These are phyloP conservation scores for Atlantisia rogersi DNA, from an alignment of 2,113 vertebrate species.

Conservation along the genomic window DNA sequence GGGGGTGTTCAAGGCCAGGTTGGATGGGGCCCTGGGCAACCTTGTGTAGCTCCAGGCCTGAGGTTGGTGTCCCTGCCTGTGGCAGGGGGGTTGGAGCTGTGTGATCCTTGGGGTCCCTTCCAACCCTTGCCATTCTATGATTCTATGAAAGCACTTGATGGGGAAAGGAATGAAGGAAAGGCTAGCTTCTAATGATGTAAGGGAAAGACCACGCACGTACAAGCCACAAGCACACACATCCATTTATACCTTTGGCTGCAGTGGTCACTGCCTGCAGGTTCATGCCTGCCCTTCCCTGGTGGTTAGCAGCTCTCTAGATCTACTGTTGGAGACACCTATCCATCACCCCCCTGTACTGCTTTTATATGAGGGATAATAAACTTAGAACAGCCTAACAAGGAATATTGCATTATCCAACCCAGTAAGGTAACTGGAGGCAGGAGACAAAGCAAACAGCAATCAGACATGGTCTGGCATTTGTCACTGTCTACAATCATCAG, in stretches of 20 bases:
- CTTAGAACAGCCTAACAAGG: conserved; percentile 40
- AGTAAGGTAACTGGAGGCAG: conserved; percentile 29
- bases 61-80: too few relatives aligned
- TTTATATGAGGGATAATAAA: conserved; percentile 12
- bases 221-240: not conserved
- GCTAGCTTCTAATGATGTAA: not conserved
- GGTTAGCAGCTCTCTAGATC: not conserved
- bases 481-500: conserved; percentile 40
- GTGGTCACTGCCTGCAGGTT: not conserved
- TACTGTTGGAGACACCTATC: not conserved
- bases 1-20: too few relatives aligned
- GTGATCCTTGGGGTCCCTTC: too few relatives aligned
- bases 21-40: too few relatives aligned
- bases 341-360: not conserved
- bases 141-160: too few relatives aligned
- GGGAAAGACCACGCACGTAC: accelerated
- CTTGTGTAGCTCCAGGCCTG: too few relatives aligned
- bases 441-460: not conserved
- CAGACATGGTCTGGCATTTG: conserved; percentile 9
- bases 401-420: conserved; percentile 43
- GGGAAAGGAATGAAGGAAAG: not conserved
- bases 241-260: not conserved
- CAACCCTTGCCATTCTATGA: too few relatives aligned
- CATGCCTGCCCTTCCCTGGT: not conserved
- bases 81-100: too few relatives aligned